These are phyloP conservation scores for Ooceraea biroi DNA, from an alignment of 1,140 invertebrate species.

Conservation along the genomic window DNA sequence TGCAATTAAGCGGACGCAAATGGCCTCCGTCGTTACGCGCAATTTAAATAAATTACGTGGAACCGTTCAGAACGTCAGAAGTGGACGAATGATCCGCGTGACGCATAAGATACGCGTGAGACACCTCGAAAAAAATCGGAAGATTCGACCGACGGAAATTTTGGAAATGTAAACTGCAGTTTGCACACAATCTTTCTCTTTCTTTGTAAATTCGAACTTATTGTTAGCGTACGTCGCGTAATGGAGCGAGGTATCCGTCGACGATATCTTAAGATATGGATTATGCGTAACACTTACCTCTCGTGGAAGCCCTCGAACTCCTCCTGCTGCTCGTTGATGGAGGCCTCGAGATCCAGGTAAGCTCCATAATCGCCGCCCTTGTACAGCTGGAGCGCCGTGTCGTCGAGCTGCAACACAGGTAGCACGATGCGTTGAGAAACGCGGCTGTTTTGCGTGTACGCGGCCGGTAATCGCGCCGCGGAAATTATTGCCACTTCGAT, in stretches of 20 bases:
- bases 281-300: conserved; percentile 91
- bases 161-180: not conserved
- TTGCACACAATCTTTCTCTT: not conserved
- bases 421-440: conserved; percentile 24
- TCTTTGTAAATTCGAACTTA: too few species aligned
- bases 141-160: not conserved
- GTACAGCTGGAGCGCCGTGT: conserved; percentile 97
- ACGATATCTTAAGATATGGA: not conserved
- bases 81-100: not conserved
- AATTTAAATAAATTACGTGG: conserved; percentile 42
- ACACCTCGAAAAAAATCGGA: not conserved
- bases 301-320: conserved; percentile 97
- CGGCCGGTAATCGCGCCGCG: conserved; percentile 21
- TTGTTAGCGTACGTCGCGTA: not conserved
- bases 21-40: conserved; percentile 27
- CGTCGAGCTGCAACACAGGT: conserved; percentile 94
- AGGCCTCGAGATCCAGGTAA: conserved; percentile 97
- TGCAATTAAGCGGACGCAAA: conserved; percentile 46
- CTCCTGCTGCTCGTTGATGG: conserved; percentile 97
- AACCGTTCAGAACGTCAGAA: conserved; percentile 2
- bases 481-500: conserved; percentile 57
- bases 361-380: conserved; percentile 98
- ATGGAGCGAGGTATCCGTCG: not conserved
- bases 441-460: conserved; percentile 35
- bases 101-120: not conserved